Evolutionary conservation across 1,140 invertebrate genomes (phyloP).

Genomic region (Euglossa dilemma): DNA sequence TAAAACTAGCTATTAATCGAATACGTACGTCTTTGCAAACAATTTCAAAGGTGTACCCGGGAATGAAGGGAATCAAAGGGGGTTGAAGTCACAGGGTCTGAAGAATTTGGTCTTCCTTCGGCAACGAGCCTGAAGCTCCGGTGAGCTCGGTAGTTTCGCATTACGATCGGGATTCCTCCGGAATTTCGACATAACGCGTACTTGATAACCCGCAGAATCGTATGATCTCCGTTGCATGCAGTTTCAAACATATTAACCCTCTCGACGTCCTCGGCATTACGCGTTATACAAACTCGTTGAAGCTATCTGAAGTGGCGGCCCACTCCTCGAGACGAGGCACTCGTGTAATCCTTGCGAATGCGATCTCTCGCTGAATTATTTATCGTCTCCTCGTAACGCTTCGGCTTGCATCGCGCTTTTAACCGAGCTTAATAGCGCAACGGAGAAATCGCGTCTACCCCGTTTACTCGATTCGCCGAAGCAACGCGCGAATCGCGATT

Average conservation of each 20-base stretch:
- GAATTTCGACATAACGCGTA: not conserved
- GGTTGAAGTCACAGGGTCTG: too few relatives aligned
- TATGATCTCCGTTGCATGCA: not conserved
- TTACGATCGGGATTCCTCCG: not conserved
- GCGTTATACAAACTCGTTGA: not conserved
- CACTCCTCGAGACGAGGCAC: not conserved
- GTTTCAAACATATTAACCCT: not conserved
- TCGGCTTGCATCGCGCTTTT: not conserved
- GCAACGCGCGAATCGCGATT: not conserved
- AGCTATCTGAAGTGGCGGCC: not conserved
- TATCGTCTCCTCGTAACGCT: not conserved
- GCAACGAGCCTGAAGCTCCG: too few relatives aligned
- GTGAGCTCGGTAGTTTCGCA: not conserved
- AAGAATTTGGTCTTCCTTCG: too few relatives aligned
- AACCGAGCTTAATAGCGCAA: not conserved
- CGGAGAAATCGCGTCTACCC: not conserved
- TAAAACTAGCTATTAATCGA: too few relatives aligned
- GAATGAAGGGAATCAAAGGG: too few relatives aligned
- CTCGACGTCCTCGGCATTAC: too few relatives aligned
- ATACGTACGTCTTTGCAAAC: too few relatives aligned
- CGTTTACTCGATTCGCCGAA: not conserved
- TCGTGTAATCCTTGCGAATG: not conserved
- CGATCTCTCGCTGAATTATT: conserved; percentile 15
- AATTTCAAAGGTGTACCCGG: too few relatives aligned
- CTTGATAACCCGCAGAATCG: not conserved